phyloP scores from a whole-genome alignment of 1,140 invertebrate species.

The Calosoma granatense region DNA sequence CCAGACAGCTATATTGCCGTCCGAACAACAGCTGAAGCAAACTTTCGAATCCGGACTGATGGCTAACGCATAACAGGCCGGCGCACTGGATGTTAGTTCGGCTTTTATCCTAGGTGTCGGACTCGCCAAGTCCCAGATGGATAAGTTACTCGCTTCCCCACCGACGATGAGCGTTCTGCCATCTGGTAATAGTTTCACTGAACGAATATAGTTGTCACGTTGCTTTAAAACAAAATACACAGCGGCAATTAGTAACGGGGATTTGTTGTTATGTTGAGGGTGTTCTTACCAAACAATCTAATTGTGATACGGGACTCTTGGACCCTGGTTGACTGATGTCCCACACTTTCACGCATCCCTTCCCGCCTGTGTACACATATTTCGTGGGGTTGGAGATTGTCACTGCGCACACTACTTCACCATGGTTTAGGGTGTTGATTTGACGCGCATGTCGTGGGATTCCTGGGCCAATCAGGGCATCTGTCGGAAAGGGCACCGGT shows the following conservation, averaged over 20 bases:
- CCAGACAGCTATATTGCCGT: constrained; percentile 96
- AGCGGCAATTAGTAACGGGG: no score
- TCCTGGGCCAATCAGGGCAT: constrained; percentile 86
- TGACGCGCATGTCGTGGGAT: constrained; percentile 86
- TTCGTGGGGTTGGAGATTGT: constrained; percentile 84
- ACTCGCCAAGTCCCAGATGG: constrained; percentile 82
- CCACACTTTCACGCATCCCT: constrained; percentile 85
- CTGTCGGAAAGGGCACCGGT: constrained; percentile 93
- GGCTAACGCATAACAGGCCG: constrained; percentile 82
- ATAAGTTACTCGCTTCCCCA: constrained; percentile 80
- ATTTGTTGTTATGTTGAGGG: no score
- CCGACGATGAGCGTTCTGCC: constrained; percentile 84
- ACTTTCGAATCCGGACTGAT: constrained; percentile 86
- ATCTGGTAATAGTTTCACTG: constrained; percentile 85
- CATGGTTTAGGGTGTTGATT: constrained; percentile 87
- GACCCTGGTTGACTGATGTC: constrained; percentile 64
- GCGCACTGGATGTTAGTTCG: constrained; percentile 89
- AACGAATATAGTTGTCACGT: constrained; percentile 84
- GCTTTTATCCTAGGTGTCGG: constrained; percentile 84
- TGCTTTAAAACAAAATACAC: constrained; percentile 39
- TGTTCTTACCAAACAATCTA: constrained; percentile 66
- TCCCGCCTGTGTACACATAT: constrained; percentile 90
- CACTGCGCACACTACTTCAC: constrained; percentile 87
- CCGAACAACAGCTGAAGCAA: constrained; percentile 95
- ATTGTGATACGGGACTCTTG: constrained; percentile 66